phyloP scores from a whole-genome alignment of 2,888 invertebrate genomes.

The Acronicta psi region DNA sequence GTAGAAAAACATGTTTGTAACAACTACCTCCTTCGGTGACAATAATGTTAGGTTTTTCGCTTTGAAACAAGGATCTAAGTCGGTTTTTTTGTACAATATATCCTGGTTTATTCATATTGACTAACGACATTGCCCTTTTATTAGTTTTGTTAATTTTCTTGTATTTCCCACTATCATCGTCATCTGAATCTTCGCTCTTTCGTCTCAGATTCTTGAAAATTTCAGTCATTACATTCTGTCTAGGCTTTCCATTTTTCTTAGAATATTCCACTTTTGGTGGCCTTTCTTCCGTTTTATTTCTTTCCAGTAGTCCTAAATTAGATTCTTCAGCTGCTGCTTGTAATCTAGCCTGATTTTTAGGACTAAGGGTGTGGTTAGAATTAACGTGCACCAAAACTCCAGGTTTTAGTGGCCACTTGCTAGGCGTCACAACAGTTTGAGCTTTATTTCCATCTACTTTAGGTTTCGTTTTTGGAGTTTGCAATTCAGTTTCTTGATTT shows the following conservation, averaged over 20 bases:
- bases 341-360: conserved; percentile 85
- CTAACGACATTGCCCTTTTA: conserved; percentile 81
- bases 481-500: conserved; percentile 62
- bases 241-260: conserved; percentile 79
- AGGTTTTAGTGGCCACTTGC: conserved; percentile 96
- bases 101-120: conserved; percentile 78
- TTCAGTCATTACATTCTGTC: conserved; percentile 76
- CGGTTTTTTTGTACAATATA: conserved; percentile 77
- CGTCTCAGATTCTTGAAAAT: conserved; percentile 78
- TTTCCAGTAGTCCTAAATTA: conserved; percentile 82
- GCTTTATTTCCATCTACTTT: conserved; percentile 69
- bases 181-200: conserved; percentile 80
- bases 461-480: conserved; percentile 68
- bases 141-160: conserved; percentile 85
- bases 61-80: conserved; percentile 83
- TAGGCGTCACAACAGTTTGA: conserved; percentile 85
- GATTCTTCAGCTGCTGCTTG: conserved; percentile 66
- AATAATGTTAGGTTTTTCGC: conserved; percentile 83
- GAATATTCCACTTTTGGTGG: conserved; percentile 74
- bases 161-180: conserved; percentile 85
- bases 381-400: conserved; percentile 96
- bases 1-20: conserved; percentile 24
- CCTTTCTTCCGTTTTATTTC: conserved; percentile 69
- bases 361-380: conserved; percentile 92
- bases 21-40: conserved; percentile 88